These are phyloP conservation scores for Chascanopsetta lugubris DNA, from an alignment of 2,113 vertebrate species.

Conservation along the genomic window DNA sequence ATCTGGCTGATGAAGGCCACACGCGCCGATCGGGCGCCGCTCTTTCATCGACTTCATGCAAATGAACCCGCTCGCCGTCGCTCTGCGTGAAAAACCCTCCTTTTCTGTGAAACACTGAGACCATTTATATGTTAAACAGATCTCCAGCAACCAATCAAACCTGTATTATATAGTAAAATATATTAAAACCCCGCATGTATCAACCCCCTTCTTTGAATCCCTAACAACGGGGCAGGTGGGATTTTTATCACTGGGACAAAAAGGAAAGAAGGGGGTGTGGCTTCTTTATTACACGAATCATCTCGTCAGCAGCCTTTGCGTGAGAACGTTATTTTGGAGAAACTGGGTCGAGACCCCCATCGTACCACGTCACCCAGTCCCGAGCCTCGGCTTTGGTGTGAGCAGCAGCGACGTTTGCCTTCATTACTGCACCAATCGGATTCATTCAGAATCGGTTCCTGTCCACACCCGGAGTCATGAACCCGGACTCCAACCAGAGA, in stretches of 20 bases:
- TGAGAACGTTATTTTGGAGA: constrained; percentile 67
- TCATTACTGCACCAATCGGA: no score
- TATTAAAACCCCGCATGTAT: constrained; percentile 27
- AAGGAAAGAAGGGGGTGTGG: constrained; percentile 7
- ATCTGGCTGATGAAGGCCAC: constrained; percentile 58
- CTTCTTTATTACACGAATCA: not conserved
- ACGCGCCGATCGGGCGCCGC: constrained; percentile 30
- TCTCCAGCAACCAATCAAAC: constrained; percentile 50
- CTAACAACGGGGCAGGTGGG: not conserved
- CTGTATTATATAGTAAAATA: constrained; percentile 45
- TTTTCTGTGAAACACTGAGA: constrained; percentile 33
- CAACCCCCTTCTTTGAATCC: constrained; percentile 14
- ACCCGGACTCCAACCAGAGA: no score
- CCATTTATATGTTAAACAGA: constrained; percentile 73
- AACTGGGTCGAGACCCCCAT: no score
- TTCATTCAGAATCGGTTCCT: no score
- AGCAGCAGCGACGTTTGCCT: no score
- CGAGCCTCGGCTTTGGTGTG: no score
- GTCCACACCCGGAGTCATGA: no score
- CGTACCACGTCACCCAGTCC: no score
- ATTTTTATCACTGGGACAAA: constrained; percentile 4
- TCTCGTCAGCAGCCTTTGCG: constrained; percentile 64
- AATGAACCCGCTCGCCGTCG: constrained; percentile 40
- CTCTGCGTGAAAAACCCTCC: constrained; percentile 25
- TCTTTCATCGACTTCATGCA: constrained; percentile 40